Conservation (phyloP, 2,888 invertebrate species). For the Drosophila greeni region DNA sequence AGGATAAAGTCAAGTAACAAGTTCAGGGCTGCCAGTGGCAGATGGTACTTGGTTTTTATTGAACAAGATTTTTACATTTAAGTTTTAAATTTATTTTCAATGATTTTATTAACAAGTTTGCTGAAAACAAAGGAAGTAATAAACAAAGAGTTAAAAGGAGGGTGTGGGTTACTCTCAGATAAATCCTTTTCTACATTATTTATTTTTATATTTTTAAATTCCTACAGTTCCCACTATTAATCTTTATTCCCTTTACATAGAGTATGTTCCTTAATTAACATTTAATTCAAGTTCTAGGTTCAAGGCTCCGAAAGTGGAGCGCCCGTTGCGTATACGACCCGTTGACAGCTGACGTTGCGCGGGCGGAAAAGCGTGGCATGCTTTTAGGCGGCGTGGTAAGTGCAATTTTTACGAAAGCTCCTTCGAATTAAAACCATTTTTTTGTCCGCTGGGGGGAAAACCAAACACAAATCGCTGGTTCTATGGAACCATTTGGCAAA, state of each 20-base stretch:
- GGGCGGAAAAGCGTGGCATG: constrained; percentile 25
- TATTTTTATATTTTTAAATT: background rate
- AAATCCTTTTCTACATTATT: too few relatives aligned
- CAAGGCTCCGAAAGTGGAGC: background rate
- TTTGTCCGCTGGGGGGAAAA: constrained; percentile 4
- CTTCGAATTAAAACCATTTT: constrained; percentile 6
- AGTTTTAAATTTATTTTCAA: background rate
- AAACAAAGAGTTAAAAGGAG: background rate
- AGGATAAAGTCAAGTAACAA: constrained; percentile 3
- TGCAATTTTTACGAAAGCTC: background rate
- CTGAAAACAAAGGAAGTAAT: background rate
- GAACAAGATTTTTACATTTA: background rate
- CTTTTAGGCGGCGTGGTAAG: constrained; percentile 44
- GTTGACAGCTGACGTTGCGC: background rate
- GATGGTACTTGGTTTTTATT: too few relatives aligned
- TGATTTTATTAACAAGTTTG: background rate
- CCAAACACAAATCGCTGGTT: constrained; percentile 46
- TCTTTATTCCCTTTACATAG: background rate
- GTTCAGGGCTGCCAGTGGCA: constrained; percentile 1
- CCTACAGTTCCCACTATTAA: background rate
- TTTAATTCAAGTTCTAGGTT: constrained; percentile 2
- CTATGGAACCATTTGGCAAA: constrained; percentile 37
- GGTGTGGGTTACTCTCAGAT: too few relatives aligned
- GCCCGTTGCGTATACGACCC: constrained; percentile 6
- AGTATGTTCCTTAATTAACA: background rate